Percentiles rank a stretch among this genome's conserved stretches.
These are phyloP conservation scores for Ctenopoma multispine DNA, from an alignment of 2,797 vertebrate species.

Conservation along the genomic window DNA sequence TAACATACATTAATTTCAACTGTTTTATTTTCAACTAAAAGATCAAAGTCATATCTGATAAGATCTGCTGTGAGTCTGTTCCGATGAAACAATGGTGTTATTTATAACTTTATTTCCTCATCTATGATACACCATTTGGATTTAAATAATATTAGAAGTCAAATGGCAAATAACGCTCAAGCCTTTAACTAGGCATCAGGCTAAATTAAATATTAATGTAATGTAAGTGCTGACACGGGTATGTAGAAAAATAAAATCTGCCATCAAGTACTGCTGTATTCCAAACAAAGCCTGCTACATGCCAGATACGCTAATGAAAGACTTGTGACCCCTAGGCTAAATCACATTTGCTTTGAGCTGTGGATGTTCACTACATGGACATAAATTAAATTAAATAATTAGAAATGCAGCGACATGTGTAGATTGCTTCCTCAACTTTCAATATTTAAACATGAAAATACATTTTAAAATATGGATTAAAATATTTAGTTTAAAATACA, in stretches of 20 bases:
- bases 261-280: not conserved
- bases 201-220: conserved; percentile 17
- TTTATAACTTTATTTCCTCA: not conserved
- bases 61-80: not conserved
- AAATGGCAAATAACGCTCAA: not conserved
- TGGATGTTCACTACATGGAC: too few species aligned
- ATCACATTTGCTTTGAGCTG: too few species aligned
- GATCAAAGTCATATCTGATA: not conserved
- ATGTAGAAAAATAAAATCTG: not conserved
- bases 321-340: too few species aligned
- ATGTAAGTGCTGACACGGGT: not conserved
- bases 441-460: too few species aligned
- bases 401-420: too few species aligned
- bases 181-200: not conserved
- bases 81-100: not conserved
- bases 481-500: too few species aligned
- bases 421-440: too few species aligned
- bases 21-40: not conserved
- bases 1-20: not conserved
- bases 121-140: not conserved
- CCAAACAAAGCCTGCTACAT: conserved; percentile 2
- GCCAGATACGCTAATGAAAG: too few species aligned
- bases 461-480: too few species aligned
- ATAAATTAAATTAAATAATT: too few species aligned
- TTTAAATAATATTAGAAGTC: not conserved